phyloP scores from a whole-genome alignment of 2,888 invertebrate species.

The Serripes groenlandicus region DNA sequence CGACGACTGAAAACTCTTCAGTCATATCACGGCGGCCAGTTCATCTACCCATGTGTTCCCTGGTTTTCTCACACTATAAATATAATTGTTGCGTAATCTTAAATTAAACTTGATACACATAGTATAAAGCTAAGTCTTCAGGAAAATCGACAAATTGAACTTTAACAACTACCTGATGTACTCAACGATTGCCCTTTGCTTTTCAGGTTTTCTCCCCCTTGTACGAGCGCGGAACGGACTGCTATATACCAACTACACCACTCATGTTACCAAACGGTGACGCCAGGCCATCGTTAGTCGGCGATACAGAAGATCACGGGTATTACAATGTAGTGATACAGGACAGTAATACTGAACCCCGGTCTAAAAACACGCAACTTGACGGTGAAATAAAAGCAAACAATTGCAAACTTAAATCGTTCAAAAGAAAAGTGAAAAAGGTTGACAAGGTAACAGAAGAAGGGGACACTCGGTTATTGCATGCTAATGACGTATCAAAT shows the following conservation, averaged over 20 bases:
- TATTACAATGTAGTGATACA: not conserved
- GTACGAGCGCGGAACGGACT: not conserved
- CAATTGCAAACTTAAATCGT: not conserved
- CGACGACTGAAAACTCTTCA: too few species aligned
- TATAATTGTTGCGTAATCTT: too few species aligned
- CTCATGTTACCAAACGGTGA: not conserved
- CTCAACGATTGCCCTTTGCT: not conserved
- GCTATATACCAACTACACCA: not conserved
- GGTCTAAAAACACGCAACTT: not conserved
- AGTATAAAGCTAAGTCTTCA: too few species aligned
- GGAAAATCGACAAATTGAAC: too few species aligned
- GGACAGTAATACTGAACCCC: not conserved
- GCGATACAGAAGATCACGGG: not conserved
- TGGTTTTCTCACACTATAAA: too few species aligned
- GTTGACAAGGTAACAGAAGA: not conserved
- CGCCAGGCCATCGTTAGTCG: not conserved
- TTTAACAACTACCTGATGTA: too few species aligned
- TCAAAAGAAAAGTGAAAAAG: not conserved
- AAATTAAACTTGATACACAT: too few species aligned
- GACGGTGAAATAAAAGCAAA: not conserved
- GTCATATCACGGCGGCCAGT: too few species aligned
- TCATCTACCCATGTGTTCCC: too few species aligned
- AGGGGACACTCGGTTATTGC: not conserved
- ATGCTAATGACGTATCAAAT: not conserved
- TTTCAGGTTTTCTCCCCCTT: slow-evolving; percentile 13